Percentiles rank a stretch among this genome's conserved stretches.
Conservation (phyloP, 2,888 invertebrate species). For the Lasioglossum lativentre region DNA sequence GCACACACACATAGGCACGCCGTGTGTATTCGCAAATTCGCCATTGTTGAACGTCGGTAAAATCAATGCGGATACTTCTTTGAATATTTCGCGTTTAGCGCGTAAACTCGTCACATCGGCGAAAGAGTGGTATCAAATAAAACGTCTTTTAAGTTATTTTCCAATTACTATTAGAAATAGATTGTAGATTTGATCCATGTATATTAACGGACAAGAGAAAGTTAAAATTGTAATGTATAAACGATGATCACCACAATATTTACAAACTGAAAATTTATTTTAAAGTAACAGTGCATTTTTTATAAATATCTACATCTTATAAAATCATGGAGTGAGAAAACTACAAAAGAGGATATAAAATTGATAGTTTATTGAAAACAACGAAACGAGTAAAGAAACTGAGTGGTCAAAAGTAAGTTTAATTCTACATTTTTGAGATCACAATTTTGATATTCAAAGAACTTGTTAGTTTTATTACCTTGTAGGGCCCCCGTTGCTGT, state of each 20-base stretch:
- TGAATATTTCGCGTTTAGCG: neutral
- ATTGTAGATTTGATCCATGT: neutral
- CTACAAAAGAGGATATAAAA: neutral
- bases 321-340: too few relatives aligned
- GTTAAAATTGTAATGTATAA: neutral
- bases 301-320: too few relatives aligned
- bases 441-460: too few relatives aligned
- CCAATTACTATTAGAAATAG: neutral
- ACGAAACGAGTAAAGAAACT: neutral
- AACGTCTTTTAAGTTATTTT: neutral
- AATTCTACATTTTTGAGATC: neutral
- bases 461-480: too few relatives aligned
- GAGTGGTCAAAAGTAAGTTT: neutral
- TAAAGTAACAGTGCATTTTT: too few relatives aligned
- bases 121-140: neutral
- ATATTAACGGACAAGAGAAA: neutral
- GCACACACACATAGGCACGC: neutral
- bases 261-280: too few relatives aligned
- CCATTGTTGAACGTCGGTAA: constrained; percentile 29
- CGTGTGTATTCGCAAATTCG: constrained; percentile 1
- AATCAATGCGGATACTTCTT: neutral
- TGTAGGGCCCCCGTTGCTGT: too few relatives aligned
- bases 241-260: too few relatives aligned
- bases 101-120: neutral
- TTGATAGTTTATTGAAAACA: neutral